phyloP scores from a whole-genome alignment of 1,140 invertebrate species.

The Schlechtendalia chinensis region DNA sequence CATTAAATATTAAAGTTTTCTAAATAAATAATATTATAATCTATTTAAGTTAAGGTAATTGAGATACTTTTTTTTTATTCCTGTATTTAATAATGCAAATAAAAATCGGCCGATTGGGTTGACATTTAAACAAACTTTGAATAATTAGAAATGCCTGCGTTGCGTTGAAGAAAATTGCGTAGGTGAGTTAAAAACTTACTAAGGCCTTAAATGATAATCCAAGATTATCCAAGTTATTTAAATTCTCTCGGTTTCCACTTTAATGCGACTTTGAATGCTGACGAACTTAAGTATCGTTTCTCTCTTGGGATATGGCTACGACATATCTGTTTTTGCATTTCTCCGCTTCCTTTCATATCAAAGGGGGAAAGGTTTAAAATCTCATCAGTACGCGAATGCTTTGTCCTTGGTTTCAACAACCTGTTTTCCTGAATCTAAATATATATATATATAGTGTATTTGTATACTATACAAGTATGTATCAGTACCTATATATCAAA shows the following conservation, averaged over 20 bases:
- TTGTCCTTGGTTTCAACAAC: not conserved
- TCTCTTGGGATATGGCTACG: not conserved
- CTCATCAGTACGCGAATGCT: not conserved
- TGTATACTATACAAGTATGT: not conserved
- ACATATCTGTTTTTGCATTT: conserved; percentile 10
- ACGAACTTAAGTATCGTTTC: conserved; percentile 24
- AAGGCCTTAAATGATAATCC: conserved; percentile 35
- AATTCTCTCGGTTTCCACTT: conserved; percentile 22
- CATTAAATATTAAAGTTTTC: not conserved
- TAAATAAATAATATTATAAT: not conserved
- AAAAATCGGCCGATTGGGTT: not conserved
- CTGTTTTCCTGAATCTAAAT: conserved; percentile 1
- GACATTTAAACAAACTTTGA: conserved; percentile 8
- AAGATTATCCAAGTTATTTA: conserved; percentile 40
- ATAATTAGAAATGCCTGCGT: not conserved
- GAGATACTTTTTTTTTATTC: not conserved
- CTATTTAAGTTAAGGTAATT: not conserved
- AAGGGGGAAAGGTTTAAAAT: conserved; percentile 32
- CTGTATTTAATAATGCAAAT: not conserved
- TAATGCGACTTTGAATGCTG: conserved; percentile 43
- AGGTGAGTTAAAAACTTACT: conserved; percentile 33
- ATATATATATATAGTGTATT: conserved; percentile 3
- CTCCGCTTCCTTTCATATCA: not conserved
- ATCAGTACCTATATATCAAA: conserved; percentile 8
- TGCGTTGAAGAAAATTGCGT: not conserved